Evolutionary conservation across 2,113 vertebrate genomes (phyloP).

Genomic region (Dicentrarchus labrax): DNA sequence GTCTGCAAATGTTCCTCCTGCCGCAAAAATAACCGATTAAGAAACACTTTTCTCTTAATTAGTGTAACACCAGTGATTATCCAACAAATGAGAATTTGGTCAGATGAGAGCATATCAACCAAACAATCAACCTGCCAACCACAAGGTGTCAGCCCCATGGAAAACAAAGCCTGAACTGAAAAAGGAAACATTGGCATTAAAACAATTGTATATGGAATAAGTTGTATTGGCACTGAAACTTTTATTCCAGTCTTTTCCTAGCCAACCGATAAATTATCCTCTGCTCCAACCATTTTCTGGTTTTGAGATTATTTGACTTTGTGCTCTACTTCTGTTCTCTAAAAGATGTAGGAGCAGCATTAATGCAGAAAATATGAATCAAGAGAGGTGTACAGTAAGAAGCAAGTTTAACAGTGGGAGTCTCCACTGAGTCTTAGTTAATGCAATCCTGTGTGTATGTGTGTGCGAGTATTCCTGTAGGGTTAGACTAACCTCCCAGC

Average conservation of each 20-base stretch:
- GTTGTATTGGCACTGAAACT: background rate
- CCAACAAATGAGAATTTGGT: too few species aligned
- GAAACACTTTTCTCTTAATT: too few species aligned
- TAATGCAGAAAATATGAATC: background rate
- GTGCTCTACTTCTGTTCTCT: background rate
- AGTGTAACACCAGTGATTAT: too few species aligned
- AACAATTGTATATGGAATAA: too few species aligned
- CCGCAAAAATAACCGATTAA: too few species aligned
- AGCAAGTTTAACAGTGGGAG: background rate
- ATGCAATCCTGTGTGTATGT: background rate
- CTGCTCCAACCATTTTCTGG: background rate
- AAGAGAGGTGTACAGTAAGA: background rate
- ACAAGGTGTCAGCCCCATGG: background rate
- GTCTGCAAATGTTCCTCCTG: too few species aligned
- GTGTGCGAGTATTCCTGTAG: slow-evolving; percentile 11
- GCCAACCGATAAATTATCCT: background rate
- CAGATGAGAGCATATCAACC: too few species aligned
- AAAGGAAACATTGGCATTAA: background rate
- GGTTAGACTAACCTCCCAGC: slow-evolving; percentile 49
- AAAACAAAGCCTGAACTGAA: background rate
- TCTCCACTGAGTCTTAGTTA: background rate
- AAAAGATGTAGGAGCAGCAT: background rate
- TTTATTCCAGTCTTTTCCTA: too few species aligned
- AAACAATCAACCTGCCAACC: too few species aligned
- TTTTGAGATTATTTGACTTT: background rate